Conservation (phyloP, 1,140 invertebrate species). For the Bombus affinis region DNA sequence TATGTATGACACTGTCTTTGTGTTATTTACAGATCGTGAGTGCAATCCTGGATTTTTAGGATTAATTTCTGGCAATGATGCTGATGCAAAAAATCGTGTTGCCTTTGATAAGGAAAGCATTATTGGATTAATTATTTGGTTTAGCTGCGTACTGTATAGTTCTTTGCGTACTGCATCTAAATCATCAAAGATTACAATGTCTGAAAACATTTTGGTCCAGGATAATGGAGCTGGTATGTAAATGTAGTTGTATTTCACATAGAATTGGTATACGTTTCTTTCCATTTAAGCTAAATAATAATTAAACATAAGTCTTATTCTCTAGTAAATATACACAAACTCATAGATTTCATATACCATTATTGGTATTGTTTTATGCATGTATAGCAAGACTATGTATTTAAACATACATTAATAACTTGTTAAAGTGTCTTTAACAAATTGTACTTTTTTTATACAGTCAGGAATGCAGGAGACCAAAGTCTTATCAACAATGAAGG, state of each 20-base stretch:
- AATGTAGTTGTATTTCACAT: background rate
- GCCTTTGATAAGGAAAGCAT: conserved; percentile 93
- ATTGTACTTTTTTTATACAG: conserved; percentile 73
- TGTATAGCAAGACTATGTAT: background rate
- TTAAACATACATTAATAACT: conserved; percentile 10
- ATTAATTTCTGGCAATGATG: conserved; percentile 76
- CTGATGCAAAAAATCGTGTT: conserved; percentile 67
- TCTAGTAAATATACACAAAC: too few relatives aligned
- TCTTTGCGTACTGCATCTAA: conserved; percentile 92
- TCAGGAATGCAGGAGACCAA: conserved; percentile 76
- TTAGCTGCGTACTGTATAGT: conserved; percentile 97
- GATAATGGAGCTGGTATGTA: conserved; percentile 87
- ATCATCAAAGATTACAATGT: conserved; percentile 89
- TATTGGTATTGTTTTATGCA: too few relatives aligned
- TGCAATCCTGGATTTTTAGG: conserved; percentile 90
- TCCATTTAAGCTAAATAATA: background rate
- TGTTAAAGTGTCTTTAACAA: conserved; percentile 39
- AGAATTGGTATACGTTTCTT: background rate
- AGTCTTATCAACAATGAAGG: conserved; percentile 81
- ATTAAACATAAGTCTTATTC: background rate
- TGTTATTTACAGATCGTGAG: conserved; percentile 83
- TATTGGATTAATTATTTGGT: conserved; percentile 96
- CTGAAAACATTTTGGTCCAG: conserved; percentile 89
- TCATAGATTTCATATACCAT: too few relatives aligned
- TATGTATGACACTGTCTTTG: conserved; percentile 37